Evolutionary conservation across 2,797 vertebrate genomes (phyloP), one percentile per base, ranked within the genome.

Genomic region (Cercopithecus mitis): DNA sequence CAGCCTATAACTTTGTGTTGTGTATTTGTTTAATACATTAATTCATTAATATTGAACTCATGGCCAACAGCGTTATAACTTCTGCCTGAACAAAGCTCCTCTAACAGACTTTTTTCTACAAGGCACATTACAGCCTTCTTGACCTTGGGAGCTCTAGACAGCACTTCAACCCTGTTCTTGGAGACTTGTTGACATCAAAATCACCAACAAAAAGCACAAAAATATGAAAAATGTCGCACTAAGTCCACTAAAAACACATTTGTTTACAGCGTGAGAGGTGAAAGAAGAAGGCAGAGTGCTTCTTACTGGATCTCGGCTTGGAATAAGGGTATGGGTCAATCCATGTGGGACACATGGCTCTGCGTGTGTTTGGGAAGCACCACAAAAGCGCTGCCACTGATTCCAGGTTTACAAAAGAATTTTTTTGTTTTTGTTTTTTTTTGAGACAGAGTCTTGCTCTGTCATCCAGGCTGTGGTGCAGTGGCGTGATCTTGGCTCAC

Each of bases 281-380:
- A 87, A 58, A 73, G 1, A 57, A 17, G 36, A 88, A 83, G 36
- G 52, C 84, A 36, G 58, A 73, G 85, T 0, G 1, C 14, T 1
- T 30, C 39, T 9, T 2, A 2, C 14, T 43, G 36, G 6, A 13
- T 4, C 39, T 77, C 50, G 8, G 67, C 75, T 24, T 15, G 45
- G 52, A 88, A 75, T 1, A 7, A 2, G 3, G 3, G 39, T 0
- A 4, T 2, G 14, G 27, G 79, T 13, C 8, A 19, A n/a, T 81
- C 72, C 20, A 7, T 13, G 55, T 0, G 7, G 33, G 14, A 64
- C 20, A 36, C 0, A 1, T 7, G 1, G 30, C 36, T 79, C 72
- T 14, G 45, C 7, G 19, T 0, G 0, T 3, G 64, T 27, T 36
- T 13, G 0, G 0, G 0, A 39, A 27, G 5, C 20, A 50, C 30